Evolutionary conservation across 2,888 invertebrate species (phyloP), one percentile per base, ranked within the genome.

Genomic region (Scaptomyza caliginosa): DNA sequence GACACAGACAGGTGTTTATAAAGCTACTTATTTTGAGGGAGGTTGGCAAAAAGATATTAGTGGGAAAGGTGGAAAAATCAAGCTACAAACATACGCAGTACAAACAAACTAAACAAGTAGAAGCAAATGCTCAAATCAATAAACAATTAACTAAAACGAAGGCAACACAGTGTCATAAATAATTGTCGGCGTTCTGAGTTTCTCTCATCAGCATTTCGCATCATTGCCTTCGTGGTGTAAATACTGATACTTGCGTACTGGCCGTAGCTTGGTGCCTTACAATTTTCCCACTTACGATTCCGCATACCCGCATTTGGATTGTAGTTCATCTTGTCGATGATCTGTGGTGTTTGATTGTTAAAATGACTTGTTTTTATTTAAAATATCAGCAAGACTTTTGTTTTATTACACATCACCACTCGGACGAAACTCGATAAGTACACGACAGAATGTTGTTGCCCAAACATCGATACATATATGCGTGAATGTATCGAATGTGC

Each of bases 241-340:
- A 34, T 34, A 13, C 32, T 28, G 26, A 13, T 86, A 88, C 90
- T 89, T 90, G 89, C 88, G 74, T 73, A 32, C 32, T 46, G 83
- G 81, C 81, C 84, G 71, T 77, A 74, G 86, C 88, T 86, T 90
- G 81, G 80, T 85, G 82, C 85, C 89, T 90, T 91, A 90, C 90
- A 88, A 72, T 89, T 88, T 77, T 88, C 78, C 80, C 85, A 91
- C 91, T 91, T 91, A 91, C 91, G 90, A 77, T 90, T 90, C 85
- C 90, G 86, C 54, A 86, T 82, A 66, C 89, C 90, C 56, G 89
- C 72, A 76, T 89, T 91, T 62, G 90, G 90, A 81, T 91, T 91
- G 69, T 89, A 91, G 69, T 90, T 91, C 90, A 91, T 90, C 45
- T 45, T 77, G 34, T 16, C 32, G 32, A 34, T 51, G 23, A 13